Evolutionary conservation across 1,140 invertebrate species (phyloP).

Genomic region (Bilobella aurantiaca): DNA sequence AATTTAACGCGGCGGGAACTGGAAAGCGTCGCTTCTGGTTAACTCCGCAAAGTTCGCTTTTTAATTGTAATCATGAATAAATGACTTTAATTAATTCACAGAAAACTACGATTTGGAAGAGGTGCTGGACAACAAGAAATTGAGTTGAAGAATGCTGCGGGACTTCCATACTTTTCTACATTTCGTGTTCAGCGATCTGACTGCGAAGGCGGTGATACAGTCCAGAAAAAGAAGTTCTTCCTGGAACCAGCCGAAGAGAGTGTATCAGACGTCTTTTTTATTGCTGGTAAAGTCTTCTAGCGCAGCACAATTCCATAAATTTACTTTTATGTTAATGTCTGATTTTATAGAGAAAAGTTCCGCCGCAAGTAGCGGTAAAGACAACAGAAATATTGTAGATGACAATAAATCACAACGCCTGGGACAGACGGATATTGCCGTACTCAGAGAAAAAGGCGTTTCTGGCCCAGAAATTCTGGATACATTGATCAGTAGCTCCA

Average conservation of each 20-base stretch:
- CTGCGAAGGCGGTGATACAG: too few species aligned
- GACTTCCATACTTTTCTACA: constrained; percentile 11
- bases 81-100: too few species aligned
- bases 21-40: too few species aligned
- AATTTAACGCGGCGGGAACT: constrained; percentile 2
- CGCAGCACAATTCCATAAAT: too few species aligned
- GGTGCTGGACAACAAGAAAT: constrained; percentile 21
- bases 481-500: constrained; percentile 76
- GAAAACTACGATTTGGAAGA: constrained; percentile 20
- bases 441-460: constrained; percentile 59
- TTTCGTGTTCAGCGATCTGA: neutral
- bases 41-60: too few species aligned
- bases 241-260: neutral
- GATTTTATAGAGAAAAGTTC: constrained; percentile 3
- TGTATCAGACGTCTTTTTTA: too few species aligned
- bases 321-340: neutral
- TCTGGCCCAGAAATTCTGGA: constrained; percentile 73
- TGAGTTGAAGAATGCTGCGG: constrained; percentile 15
- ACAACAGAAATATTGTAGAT: constrained; percentile 75
- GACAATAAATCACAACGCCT: constrained; percentile 77
- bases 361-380: constrained; percentile 50
- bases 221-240: neutral
- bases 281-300: too few species aligned
- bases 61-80: too few species aligned
- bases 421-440: constrained; percentile 66